Percentiles rank a stretch among this genome's conserved stretches.
phyloP scores from a whole-genome alignment of 2,888 invertebrate genomes.

The Pseudococcus longispinus region DNA sequence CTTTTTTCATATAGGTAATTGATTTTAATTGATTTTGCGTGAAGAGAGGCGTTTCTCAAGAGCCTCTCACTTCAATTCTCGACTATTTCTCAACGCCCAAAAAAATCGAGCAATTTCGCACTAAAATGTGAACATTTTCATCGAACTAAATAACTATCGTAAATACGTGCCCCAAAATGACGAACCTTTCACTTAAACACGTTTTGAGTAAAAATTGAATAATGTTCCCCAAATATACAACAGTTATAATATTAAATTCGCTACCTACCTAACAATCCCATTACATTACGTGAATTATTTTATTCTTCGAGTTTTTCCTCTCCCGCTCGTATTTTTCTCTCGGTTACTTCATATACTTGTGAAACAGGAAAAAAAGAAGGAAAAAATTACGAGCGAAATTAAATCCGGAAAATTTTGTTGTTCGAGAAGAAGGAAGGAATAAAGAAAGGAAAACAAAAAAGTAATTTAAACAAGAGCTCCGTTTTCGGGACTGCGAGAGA shows the following conservation, averaged over 20 bases:
- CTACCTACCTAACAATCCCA: neutral
- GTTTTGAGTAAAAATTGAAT: neutral
- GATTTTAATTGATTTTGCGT: no score
- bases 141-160: no score
- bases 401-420: slow-evolving; percentile 36
- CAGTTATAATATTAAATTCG: neutral
- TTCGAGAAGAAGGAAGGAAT: neutral
- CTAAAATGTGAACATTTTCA: no score
- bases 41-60: no score
- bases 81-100: no score
- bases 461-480: slow-evolving; percentile 31
- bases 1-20: no score
- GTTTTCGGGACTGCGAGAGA: neutral
- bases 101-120: no score
- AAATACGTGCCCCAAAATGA: no score
- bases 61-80: no score
- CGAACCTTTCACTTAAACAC: neutral
- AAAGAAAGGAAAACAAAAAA: slow-evolving; percentile 35
- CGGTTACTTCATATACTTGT: neutral
- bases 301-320: neutral
- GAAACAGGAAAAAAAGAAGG: neutral
- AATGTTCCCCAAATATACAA: neutral
- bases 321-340: neutral
- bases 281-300: neutral
- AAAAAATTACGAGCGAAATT: slow-evolving; percentile 37